Base-by-base conservation (phyloP, 2,113 vertebrate genomes). In the Numida meleagris region DNA sequence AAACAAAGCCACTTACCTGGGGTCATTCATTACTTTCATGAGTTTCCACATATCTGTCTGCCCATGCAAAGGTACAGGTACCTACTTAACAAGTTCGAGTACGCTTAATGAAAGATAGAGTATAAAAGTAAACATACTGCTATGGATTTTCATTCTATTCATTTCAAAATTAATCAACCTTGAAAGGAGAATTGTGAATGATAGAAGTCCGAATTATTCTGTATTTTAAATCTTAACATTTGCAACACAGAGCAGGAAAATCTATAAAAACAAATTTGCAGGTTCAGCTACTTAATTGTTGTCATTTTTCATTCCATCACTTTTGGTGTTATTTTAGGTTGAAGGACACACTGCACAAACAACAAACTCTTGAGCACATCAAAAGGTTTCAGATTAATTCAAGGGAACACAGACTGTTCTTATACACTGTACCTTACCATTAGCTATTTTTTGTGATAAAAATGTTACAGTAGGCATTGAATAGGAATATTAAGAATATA, bases 281-380 rank as follows among this genome's bases (percentile, higher is more conserved):
- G 82, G 46, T 94, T 91, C 79, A 88, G 43, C 34, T 83, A 55
- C 68, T 72, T 88, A 91, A 91, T 67, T 85, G 79, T 82, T 86
- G 73, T 78, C 25, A 68, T 90, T 95, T 95, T 95, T 95, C 85
- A 94, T 95, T 90, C 78, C 80, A 63, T 89, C 38, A 61, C 55
- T 94, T 86, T 48, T 7, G 0, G 14, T 81, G 53, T 43, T 90
- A 92, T 78, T 94, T 94, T 82, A 88, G 48, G 46, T 86, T 92
- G 92, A 95, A 94, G 89, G 91, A 93, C 89, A 89, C 25, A 29
- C 18, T 78, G 71, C 38, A 91, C n/a, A 76, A 90, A 89, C 27
- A 94, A 68, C 43, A 74, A 46, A 24, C 33, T 59, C 55, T 91
- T 2, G 1, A 82, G 68, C n/a, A 83, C 51, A 86, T 86, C 50